Conservation (phyloP, 2,797 vertebrate genomes). For the Anas flavirostris region DNA sequence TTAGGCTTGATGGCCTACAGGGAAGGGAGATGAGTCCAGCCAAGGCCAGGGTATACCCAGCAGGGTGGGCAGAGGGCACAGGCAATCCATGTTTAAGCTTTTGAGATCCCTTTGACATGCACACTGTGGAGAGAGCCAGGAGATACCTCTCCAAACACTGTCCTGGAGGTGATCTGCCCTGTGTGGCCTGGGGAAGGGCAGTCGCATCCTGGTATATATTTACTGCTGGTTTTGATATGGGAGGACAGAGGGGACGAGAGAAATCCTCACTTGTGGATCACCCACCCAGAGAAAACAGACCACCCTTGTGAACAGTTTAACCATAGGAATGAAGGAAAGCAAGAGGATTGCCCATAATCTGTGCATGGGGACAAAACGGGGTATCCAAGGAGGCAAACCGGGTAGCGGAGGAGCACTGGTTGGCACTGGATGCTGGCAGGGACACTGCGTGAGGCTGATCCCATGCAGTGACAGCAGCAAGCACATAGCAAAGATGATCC, state of each 20-base stretch:
- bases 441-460: neutral
- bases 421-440: neutral
- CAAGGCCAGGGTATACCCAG: neutral
- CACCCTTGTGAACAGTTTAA: neutral
- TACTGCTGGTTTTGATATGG: neutral
- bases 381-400: neutral
- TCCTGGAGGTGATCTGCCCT: neutral
- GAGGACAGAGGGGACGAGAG: neutral
- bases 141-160: neutral
- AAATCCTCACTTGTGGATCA: neutral
- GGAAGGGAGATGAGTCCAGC: neutral
- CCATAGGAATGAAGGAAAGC: neutral
- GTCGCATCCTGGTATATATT: neutral
- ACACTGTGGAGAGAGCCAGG: neutral
- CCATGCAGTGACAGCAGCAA: neutral
- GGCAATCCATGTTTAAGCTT: neutral
- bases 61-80: neutral
- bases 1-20: accelerated
- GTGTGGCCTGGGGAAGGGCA: neutral
- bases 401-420: neutral
- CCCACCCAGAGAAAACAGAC: neutral
- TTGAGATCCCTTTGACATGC: neutral
- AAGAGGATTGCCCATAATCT: neutral
- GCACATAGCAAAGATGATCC: neutral
- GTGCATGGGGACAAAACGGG: neutral